Base-by-base conservation (phyloP, 1,140 invertebrate genomes). In the Melanaphis sacchari region DNA sequence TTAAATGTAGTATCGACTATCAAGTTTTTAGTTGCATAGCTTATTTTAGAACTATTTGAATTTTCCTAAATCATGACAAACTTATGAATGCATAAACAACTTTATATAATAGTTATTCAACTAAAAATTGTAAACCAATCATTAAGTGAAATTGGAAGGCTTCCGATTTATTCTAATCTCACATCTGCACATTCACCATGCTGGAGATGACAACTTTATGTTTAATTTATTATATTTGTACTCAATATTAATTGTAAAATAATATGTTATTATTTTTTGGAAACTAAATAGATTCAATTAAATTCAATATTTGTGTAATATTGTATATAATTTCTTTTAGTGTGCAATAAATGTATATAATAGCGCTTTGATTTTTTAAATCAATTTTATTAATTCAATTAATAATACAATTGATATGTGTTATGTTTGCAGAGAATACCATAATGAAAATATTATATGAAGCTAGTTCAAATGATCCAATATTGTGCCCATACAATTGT, bases 401-500 rank as follows among this genome's bases (percentile, higher is more conserved):
- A 41, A 43, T 85, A 85, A 15, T 31, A 31, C 26, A 85, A 43
- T 41, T 85, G 1, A 41, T 46, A 46, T 38, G 43, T 38, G 43
- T 36, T 89, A 36, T 52, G 5, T 52, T 89, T 89, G 3, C 66
- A 91, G 90, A 91, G 7, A 8, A 46, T 43, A 11, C 21, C 26
- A 41, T 46, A 24, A 36, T 15, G 26, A 22, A 59, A 26, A n/a
- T 36, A 31, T 31, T 41, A 8, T 41, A 41, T 24, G 21, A 41
- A 11, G 40, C 66, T 43, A 81, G 26, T 46, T 41, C 43, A 81
- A 43, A 36, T 46, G 90, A 91, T n/a, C 90, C 90, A 36, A 43
- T 76, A 46, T 49, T 52, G 26, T 91, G 93, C 46, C 90, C 93
- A 43, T 91, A 91, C 52, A 31, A 31, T 6, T 94, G 94, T 49